Conservation (phyloP, 1,140 invertebrate genomes). For the Drosophila watanabei region DNA sequence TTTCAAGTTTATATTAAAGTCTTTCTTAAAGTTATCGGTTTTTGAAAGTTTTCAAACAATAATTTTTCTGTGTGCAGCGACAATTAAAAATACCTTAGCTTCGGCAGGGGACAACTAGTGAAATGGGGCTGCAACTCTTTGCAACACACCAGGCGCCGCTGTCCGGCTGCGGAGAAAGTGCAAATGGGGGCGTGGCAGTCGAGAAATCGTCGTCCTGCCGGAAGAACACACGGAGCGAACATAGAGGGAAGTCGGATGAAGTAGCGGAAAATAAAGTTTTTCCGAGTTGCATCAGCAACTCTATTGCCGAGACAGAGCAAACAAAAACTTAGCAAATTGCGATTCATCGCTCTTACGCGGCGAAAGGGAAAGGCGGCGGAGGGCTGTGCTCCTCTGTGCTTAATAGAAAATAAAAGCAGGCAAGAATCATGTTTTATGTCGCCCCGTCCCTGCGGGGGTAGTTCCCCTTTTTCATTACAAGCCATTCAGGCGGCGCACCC, state of each 20-base stretch:
- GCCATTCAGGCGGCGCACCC: constrained; percentile 68
- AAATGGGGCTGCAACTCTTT: constrained; percentile 20
- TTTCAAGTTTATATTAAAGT: not conserved
- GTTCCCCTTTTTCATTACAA: constrained; percentile 62
- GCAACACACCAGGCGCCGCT: constrained; percentile 10
- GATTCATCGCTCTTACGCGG: constrained; percentile 66
- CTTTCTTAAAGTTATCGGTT: too few species aligned
- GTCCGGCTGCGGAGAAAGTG: constrained; percentile 22
- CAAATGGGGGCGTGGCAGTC: constrained; percentile 34
- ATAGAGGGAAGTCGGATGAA: constrained; percentile 59
- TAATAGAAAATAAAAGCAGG: constrained; percentile 81
- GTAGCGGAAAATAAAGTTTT: constrained; percentile 80
- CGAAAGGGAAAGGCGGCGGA: not conserved
- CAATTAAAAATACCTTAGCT: constrained; percentile 66
- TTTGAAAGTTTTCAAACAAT: not conserved
- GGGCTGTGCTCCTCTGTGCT: constrained; percentile 3
- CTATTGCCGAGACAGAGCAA: constrained; percentile 43
- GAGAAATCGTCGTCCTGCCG: constrained; percentile 59
- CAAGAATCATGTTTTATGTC: constrained; percentile 72
- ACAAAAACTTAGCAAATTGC: constrained; percentile 82
- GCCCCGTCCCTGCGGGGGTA: not conserved
- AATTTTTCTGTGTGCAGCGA: constrained; percentile 19
- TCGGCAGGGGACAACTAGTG: constrained; percentile 20
- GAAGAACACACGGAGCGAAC: constrained; percentile 13
- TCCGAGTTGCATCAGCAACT: constrained; percentile 53